Evolutionary conservation across 2,888 invertebrate species (phyloP), one percentile per base, ranked within the genome.

Genomic region (Habrosyne pyritoides): DNA sequence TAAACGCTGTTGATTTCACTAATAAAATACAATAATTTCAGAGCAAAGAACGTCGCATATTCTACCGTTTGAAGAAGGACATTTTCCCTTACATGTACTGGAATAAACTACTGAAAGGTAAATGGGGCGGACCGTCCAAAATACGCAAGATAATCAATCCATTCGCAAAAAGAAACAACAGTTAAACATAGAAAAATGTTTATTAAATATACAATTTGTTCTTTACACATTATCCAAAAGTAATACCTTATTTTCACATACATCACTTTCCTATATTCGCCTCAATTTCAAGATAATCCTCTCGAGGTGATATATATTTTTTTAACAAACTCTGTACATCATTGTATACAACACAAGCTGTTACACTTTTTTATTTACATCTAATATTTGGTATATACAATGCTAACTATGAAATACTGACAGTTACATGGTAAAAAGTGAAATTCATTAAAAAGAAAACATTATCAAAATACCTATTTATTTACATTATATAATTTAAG

Each of bases 11-110:
- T n/a, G n/a, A n/a, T n/a, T n/a, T n/a, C n/a, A n/a, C n/a, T n/a
- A n/a, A n/a, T n/a, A n/a, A n/a, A n/a, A n/a, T n/a, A n/a, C n/a
- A n/a, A n/a, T 7, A 24, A 24, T 84, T 87, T 8, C 92, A 94
- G 84, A 90, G 92, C 53, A 93, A 93, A 70, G 94, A 94, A 71
- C 83, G 93, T 0, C 87, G 88, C 5, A 60, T 93, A 0, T 95
- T 97, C 94, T 98, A 95, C 79, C 79, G 94, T 4, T 78, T 99
- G 89, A 98, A 98, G 83, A 96, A 95, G 71, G 93, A 96, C 58
- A 60, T 96, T 0, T 95, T 99, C 93, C 99, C 99, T 0, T 75
- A 93, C 8, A 76, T 99, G 0, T 99, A 99, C 79, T 99, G 99
- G 99, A 91, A 95, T 55, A 83, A 95, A 24, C 94, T 98, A 94